Conservation (phyloP, 1,140 invertebrate genomes). For the Lanistes nyassanus region DNA sequence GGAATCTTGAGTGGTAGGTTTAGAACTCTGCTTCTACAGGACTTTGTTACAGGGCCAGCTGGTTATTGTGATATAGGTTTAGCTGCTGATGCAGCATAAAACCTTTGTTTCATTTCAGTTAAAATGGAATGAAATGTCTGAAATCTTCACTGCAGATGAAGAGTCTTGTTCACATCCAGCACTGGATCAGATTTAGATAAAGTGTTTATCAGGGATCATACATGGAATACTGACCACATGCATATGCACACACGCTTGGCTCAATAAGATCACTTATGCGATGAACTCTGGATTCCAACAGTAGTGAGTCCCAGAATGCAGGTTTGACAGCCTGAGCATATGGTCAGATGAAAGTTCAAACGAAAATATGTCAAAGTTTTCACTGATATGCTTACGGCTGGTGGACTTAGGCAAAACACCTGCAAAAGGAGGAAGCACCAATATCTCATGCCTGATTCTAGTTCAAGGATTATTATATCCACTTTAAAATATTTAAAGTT, state of each 20-base stretch:
- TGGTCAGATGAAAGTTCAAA: constrained; percentile 72
- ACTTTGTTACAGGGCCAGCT: no score
- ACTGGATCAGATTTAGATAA: no score
- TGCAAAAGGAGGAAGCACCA: constrained; percentile 61
- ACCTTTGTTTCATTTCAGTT: no score
- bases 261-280: constrained; percentile 25
- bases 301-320: constrained; percentile 73
- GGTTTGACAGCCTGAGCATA: constrained; percentile 71
- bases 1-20: no score
- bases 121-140: no score
- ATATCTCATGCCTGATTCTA: neutral
- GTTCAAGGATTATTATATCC: no score
- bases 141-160: no score
- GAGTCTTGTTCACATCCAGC: no score
- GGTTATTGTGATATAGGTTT: no score
- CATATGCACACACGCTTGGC: neutral
- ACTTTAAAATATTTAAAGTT: no score
- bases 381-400: constrained; percentile 72
- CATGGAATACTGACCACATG: neutral
- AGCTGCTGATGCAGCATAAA: no score
- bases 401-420: constrained; percentile 80
- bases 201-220: neutral
- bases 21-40: no score
- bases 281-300: constrained; percentile 76
- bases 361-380: constrained; percentile 75